Evolutionary conservation across 2,888 invertebrate species (phyloP), one percentile per base, ranked within the genome.

Genomic region (Chloroclysta siterata): DNA sequence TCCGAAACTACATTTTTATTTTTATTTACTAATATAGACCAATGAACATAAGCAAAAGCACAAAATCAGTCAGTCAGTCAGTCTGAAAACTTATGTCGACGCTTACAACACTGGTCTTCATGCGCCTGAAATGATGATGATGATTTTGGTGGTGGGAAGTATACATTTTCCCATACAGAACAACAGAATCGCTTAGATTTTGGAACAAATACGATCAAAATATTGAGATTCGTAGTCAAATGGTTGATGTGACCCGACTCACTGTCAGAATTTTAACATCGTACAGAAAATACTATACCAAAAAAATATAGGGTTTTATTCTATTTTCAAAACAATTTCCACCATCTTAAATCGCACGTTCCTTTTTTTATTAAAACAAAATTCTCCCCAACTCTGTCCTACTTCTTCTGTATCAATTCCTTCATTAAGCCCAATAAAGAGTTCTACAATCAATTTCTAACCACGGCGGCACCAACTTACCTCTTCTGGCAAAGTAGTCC

Each of bases 361-460:
- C 29, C 17, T 46, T 51, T 42, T 53, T 39, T 14, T 44, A 44
- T 41, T 56, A 10, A 48, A 48, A 48, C 22, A 50, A 41, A 48
- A 41, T 22, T 42, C 46, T 28, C 33, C 63, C 41, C 44, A 52
- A 44, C 50, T 41, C 44, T 8, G 57, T 58, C 58, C 53, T 57
- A 68, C 66, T 55, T 85, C 85, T 84, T 89, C 87, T 82, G 81
- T 90, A 90, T 88, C 90, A 89, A 89, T 90, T 89, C 90, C 84
- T 89, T 90, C 90, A 90, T 90, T 91, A 90, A 87, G 81, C 81
- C 83, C 87, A 85, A 87, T 88, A 88, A 81, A 87, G 87, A 89
- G 82, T 87, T 88, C 80, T 79, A 86, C 89, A 88, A 90, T 91
- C 89, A 91, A 91, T 91, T 90, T 86, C 81, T 80, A 78, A 77